These are phyloP conservation scores for Chrysolina americana DNA, from an alignment of 2,888 invertebrate genomes.

Conservation along the genomic window DNA sequence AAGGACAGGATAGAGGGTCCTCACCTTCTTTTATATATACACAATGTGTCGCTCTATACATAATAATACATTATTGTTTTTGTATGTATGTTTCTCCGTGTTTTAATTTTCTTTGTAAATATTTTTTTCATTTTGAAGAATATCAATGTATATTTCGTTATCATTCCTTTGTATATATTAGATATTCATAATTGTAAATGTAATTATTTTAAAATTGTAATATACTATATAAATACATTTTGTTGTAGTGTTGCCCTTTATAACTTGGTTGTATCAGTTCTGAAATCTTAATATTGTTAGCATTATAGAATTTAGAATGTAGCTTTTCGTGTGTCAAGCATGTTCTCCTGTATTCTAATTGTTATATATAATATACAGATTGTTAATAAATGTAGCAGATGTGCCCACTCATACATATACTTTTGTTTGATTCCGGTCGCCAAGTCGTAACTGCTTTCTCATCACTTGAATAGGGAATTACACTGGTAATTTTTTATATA, in stretches of 20 bases:
- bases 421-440: conserved; percentile 30
- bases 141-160: conserved; percentile 43
- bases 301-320: conserved; percentile 63
- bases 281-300: conserved; percentile 57
- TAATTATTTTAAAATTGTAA: conserved; percentile 53
- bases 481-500: too few relatives aligned
- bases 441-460: too few relatives aligned
- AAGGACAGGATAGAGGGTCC: conserved; percentile 44
- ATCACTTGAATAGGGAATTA: too few relatives aligned
- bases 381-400: conserved; percentile 71
- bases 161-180: conserved; percentile 50
- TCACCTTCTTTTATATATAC: conserved; percentile 40
- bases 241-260: conserved; percentile 49
- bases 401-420: conserved; percentile 58
- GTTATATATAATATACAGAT: conserved; percentile 67
- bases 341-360: conserved; percentile 69
- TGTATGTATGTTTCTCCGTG: conserved; percentile 40
- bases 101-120: conserved; percentile 40
- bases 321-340: conserved; percentile 69
- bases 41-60: conserved; percentile 46
- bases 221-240: conserved; percentile 55
- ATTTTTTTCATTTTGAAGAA: conserved; percentile 35
- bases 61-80: conserved; percentile 48
- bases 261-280: conserved; percentile 37
- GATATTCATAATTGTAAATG: conserved; percentile 37